Evolutionary conservation across 2,888 invertebrate genomes (phyloP).

Genomic region (Ceratothoa steindachneri): DNA sequence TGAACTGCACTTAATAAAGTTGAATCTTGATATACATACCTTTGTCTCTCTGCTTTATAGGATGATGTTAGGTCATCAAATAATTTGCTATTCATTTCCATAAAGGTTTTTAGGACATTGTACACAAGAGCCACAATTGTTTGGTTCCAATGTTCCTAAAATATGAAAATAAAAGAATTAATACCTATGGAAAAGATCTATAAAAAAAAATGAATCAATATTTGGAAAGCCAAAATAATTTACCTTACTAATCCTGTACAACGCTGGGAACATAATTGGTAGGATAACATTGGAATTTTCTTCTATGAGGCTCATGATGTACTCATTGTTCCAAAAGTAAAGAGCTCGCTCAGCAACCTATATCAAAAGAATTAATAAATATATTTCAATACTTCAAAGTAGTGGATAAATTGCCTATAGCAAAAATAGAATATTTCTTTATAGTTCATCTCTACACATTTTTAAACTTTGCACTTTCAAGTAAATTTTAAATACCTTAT

Average conservation of each 20-base stretch:
- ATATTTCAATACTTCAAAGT: too few species aligned
- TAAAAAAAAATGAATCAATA: background rate
- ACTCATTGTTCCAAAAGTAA: constrained; percentile 99
- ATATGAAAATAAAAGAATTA: background rate
- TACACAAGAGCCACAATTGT: constrained; percentile 98
- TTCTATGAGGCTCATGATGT: constrained; percentile 97
- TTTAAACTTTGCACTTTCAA: too few species aligned
- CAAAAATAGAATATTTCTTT: too few species aligned
- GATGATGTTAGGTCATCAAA: constrained; percentile 98
- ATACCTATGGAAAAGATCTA: background rate
- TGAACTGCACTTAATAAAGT: too few species aligned
- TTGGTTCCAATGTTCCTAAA: constrained; percentile 99
- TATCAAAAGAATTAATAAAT: background rate
- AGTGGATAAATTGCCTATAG: too few species aligned
- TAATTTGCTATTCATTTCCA: constrained; percentile 99
- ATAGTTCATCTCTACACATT: too few species aligned
- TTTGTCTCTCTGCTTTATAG: constrained; percentile 98
- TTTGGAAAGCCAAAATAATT: background rate
- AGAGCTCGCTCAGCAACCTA: constrained; percentile 97
- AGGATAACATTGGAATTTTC: constrained; percentile 97
- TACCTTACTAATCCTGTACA: constrained; percentile 62
- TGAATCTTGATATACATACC: constrained; percentile 63
- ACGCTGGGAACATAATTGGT: constrained; percentile 99
- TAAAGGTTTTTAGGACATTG: constrained; percentile 98
- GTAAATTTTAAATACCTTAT: too few species aligned